These are phyloP conservation scores for Artemia sp. DNA, from an alignment of 2,888 invertebrate genomes.

Conservation along the genomic window DNA sequence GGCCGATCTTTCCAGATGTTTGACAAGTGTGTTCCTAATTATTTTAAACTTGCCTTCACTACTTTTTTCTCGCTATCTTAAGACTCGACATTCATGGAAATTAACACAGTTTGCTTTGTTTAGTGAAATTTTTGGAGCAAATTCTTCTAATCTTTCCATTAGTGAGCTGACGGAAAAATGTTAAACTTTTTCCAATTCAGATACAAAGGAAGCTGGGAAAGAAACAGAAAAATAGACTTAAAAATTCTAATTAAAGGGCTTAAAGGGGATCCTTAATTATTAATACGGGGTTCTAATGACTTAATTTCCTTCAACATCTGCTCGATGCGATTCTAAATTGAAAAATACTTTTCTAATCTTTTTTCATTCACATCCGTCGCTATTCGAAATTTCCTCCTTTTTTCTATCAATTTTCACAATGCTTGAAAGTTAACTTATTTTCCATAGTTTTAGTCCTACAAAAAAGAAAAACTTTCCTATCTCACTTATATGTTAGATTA, in stretches of 20 bases:
- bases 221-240: neutral
- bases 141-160: too few relatives aligned
- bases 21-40: too few relatives aligned
- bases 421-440: neutral
- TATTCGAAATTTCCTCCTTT: slow-evolving; percentile 3
- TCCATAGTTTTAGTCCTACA: slow-evolving; percentile 10
- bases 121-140: too few relatives aligned
- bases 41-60: too few relatives aligned
- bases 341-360: slow-evolving; percentile 13
- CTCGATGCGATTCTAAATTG: neutral
- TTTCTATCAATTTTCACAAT: neutral
- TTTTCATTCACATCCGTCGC: slow-evolving; percentile 8
- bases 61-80: too few relatives aligned
- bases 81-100: too few relatives aligned
- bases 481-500: neutral
- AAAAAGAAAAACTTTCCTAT: slow-evolving; percentile 8
- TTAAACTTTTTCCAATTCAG: neutral
- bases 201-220: slow-evolving; percentile 1
- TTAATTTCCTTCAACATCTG: slow-evolving; percentile 14
- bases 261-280: slow-evolving; percentile 7
- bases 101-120: too few relatives aligned
- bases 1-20: too few relatives aligned
- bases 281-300: neutral
- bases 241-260: slow-evolving; percentile 10
- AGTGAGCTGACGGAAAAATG: too few relatives aligned